Percentiles rank a stretch among this genome's conserved stretches.
phyloP scores from a whole-genome alignment of 2,113 vertebrate genomes.

The Strix uralensis region DNA sequence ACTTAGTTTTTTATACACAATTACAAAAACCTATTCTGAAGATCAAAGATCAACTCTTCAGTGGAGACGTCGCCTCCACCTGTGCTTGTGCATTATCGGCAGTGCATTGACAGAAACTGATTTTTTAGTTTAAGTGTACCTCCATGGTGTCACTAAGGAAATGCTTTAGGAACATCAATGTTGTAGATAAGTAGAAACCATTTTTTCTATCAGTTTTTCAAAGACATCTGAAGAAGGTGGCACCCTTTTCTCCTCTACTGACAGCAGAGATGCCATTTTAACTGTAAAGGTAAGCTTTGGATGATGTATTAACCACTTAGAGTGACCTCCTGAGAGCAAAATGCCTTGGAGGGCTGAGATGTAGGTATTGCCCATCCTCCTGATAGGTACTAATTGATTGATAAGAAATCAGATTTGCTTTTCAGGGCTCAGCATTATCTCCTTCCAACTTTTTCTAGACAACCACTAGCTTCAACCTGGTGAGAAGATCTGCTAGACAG shows the following conservation, averaged over 20 bases:
- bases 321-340: background rate
- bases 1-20: background rate
- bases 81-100: background rate
- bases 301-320: background rate
- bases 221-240: background rate
- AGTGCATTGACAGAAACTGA: background rate
- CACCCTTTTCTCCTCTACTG: background rate
- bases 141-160: background rate
- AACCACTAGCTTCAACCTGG: background rate
- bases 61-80: background rate
- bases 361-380: background rate
- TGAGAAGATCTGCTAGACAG: background rate
- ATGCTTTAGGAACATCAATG: background rate
- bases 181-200: background rate
- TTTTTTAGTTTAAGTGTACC: background rate
- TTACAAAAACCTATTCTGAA: background rate
- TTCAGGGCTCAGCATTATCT: background rate
- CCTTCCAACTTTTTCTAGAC: background rate
- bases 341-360: background rate
- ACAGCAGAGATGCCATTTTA: background rate
- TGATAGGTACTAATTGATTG: background rate
- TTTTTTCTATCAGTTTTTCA: background rate
- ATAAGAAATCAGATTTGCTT: background rate
- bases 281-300: background rate
- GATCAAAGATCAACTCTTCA: background rate